phyloP scores from a whole-genome alignment of 2,113 vertebrate genomes.

The Triplophysa dalaica region DNA sequence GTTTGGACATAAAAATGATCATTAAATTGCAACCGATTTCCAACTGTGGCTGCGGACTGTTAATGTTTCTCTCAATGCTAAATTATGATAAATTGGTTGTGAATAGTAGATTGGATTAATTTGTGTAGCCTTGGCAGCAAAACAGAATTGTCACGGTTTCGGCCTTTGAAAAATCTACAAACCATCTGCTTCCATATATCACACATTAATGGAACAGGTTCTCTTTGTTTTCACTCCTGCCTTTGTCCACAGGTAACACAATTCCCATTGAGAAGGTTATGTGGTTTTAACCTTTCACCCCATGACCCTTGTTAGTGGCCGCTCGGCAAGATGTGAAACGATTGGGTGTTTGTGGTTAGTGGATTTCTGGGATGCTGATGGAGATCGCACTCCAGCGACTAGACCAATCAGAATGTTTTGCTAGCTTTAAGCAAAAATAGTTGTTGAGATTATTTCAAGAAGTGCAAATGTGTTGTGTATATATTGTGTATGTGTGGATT shows the following conservation, averaged over 20 bases:
- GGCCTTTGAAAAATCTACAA: neutral
- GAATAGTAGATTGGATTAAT: constrained; percentile 1
- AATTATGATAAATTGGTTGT: neutral
- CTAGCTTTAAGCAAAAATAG: constrained; percentile 12
- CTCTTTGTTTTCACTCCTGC: constrained; percentile 1
- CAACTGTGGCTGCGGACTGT: neutral
- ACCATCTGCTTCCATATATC: constrained; percentile 17
- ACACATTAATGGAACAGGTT: neutral
- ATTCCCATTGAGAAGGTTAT: constrained; percentile 70
- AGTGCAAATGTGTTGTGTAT: constrained; percentile 40
- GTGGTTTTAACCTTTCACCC: constrained; percentile 75
- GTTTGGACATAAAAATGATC: too few species aligned
- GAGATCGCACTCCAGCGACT: neutral
- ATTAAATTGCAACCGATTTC: too few species aligned
- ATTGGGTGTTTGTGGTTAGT: constrained; percentile 64
- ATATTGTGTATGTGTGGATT: constrained; percentile 64
- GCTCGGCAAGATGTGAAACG: constrained; percentile 60
- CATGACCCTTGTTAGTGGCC: constrained; percentile 67
- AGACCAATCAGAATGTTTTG: constrained; percentile 29
- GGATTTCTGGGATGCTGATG: constrained; percentile 21
- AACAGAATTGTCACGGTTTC: neutral
- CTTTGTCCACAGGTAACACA: constrained; percentile 63
- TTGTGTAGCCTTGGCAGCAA: neutral
- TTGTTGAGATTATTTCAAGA: constrained; percentile 7
- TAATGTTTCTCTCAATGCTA: neutral